Evolutionary conservation across 37 sponge, comb jelly and placozoan species (phyloP), one percentile per base, ranked within the genome.

Genomic region (Ianthella basta): DNA sequence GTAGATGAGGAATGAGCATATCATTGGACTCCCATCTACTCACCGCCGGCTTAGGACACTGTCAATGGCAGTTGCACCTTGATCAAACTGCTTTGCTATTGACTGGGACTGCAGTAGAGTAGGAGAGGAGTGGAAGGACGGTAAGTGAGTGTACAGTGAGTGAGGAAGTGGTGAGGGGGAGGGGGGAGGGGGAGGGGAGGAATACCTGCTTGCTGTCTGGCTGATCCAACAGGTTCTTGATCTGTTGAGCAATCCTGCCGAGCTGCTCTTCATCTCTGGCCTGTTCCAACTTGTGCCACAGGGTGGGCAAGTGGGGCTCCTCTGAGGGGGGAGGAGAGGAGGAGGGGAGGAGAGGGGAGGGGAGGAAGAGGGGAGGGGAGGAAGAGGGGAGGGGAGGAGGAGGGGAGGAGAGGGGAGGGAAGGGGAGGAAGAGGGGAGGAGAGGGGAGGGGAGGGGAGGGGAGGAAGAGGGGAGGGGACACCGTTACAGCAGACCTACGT

Each of bases 231-330:
- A 85, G 72, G 55, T 82, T 89, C 50, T 84, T 80, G 15, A 88
- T 82, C 77, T 88, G 92, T 40, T 55, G 63, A 53, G 88, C 82
- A 14, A 90, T 18, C 10, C 86, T 74, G 30, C 80, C 69, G 80
- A 85, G 80, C 60, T 70, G 85, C 50, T 93, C 94, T 40, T 34
- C 27, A 29, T 87, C 86, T 40, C 24, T 56, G 0, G 91, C 67
- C 19, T 87, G 83, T 54, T 93, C 94, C 36, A 93, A 61, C 65
- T 66, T 89, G 18, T 67, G 4, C 55, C 87, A 59, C 73, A 93
- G 24, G 67, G 87, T 84, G n/a, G 84, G 80, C 80, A 93, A 30
- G 30, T 68, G 70, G 4, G 74, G 53, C 27, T 93, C 91, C 56
- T 93, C 94, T 89, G 54, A 24, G 33, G 56, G 63, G 56, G 50